Evolutionary conservation across 2,888 invertebrate species (phyloP), one percentile per base, ranked within the genome.

Genomic region (Deladenus siricidicola): DNA sequence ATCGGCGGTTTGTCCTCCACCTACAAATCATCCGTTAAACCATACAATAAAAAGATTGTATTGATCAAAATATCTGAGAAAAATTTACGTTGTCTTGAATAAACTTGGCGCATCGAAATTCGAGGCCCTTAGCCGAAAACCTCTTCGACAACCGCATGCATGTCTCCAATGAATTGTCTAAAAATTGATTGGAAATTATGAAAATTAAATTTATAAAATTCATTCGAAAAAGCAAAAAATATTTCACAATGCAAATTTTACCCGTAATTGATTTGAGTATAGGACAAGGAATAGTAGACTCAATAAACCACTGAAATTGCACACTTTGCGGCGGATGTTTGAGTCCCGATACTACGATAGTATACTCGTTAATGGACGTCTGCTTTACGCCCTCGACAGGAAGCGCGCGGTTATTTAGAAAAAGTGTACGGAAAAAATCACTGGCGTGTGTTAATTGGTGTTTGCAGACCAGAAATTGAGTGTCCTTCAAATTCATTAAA

Each of bases 361-460:
- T 65, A 28, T 61, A 56, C 29, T 53, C 53, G n/a, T 70, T 65
- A 10, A 54, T 34, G 4, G 62, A 34, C 34, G 55, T 53, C 47
- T 69, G 71, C 30, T 64, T 50, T 23, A 71, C 70, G 45, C 70
- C 70, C 14, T 67, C 58, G 21, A 67, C 50, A 4, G 70, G 70
- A 19, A 70, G 47, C 14, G 70, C 67, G 24, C 63, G 39, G 51
- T 67, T 70, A 57, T 69, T 70, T 26, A 69, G 59, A 53, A 78
- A 64, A 4, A 74, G 67, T 48, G 74, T 70, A 23, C 73, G 73
- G 63, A 78, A 78, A 52, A 71, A 78, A 26, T 75, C 73, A 26
- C 71, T 71, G 14, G 74, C 74, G 55, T 78, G 77, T 8, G 74
- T 68, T 21, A 78, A 64, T 57, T 78, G 77, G 61, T 78, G 78